Conservation (phyloP, 2,888 invertebrate genomes). For the Heterodera filipjevi region DNA sequence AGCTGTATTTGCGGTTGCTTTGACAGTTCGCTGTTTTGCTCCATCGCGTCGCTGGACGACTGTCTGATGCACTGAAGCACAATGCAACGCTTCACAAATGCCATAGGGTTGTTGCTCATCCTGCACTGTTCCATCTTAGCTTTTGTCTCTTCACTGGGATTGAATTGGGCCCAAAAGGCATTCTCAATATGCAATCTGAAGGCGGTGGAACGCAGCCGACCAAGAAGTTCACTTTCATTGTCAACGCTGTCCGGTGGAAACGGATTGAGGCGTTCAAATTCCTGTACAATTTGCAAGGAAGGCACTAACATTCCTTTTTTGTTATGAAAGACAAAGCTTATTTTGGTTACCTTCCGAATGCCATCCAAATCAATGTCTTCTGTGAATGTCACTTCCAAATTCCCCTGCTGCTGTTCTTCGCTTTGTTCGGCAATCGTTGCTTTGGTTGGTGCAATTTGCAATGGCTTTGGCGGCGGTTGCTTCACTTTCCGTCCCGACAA, state of each 20-base stretch:
- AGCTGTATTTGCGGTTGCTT: not conserved
- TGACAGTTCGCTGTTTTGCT: not conserved
- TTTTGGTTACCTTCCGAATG: slow-evolving; percentile 4
- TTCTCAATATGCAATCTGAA: slow-evolving; percentile 30
- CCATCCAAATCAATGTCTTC: slow-evolving; percentile 34
- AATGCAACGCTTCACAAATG: slow-evolving; percentile 13
- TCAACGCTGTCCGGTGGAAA: slow-evolving; percentile 19
- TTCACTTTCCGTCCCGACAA: slow-evolving; percentile 17
- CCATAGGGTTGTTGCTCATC: slow-evolving; percentile 11
- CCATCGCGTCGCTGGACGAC: not conserved
- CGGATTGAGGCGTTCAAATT: slow-evolving; percentile 28
- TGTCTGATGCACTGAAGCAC: not conserved
- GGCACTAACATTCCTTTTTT: no score
- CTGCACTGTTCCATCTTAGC: slow-evolving; percentile 14
- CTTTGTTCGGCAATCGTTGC: not conserved
- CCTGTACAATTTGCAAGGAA: slow-evolving; percentile 26
- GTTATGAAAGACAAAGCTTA: not conserved
- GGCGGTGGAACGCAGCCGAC: slow-evolving; percentile 21
- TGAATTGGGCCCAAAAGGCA: slow-evolving; percentile 12
- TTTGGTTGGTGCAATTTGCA: slow-evolving; percentile 14
- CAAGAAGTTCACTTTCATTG: slow-evolving; percentile 17
- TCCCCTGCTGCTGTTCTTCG: not conserved
- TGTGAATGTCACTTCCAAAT: slow-evolving; percentile 15
- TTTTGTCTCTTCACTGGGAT: slow-evolving; percentile 14
- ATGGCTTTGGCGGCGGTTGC: slow-evolving; percentile 11